A percentile compares a stretch with the other conserved stretches of the same genome.
phyloP scores from a whole-genome alignment of 2,113 vertebrate genomes.

The Xyliphius kryptos region DNA sequence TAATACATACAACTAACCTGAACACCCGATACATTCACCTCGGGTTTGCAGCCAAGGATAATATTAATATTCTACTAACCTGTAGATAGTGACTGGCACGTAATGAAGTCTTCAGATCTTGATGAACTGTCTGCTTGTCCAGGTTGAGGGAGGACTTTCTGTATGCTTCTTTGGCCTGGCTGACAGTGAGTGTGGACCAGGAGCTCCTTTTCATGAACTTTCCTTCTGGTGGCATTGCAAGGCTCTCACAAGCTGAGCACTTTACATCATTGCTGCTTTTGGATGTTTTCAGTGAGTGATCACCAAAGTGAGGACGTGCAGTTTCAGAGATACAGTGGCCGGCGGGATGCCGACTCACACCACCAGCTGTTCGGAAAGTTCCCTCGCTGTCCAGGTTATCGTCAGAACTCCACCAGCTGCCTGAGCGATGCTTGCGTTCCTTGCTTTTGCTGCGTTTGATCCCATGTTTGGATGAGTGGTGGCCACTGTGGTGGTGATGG shows the following conservation, averaged over 20 bases:
- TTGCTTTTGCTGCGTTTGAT: conserved; percentile 92
- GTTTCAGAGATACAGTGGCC: conserved; percentile 84
- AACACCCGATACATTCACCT: too few relatives aligned
- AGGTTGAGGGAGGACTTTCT: conserved; percentile 94
- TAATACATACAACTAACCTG: too few relatives aligned
- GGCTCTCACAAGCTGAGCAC: conserved; percentile 88
- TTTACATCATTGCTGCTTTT: conserved; percentile 97
- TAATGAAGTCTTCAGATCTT: conserved; percentile 79
- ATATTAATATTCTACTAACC: conserved; percentile 73
- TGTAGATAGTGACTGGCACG: conserved; percentile 92
- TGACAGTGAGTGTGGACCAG: conserved; percentile 97
- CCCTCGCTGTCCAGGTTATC: conserved; percentile 97
- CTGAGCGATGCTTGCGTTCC: conserved; percentile 79
- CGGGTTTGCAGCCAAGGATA: too few relatives aligned
- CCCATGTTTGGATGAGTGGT: conserved; percentile 78
- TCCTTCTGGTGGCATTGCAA: conserved; percentile 82
- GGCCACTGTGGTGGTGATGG: conserved; percentile 69
- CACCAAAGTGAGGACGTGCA: conserved; percentile 82
- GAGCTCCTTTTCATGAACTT: conserved; percentile 97
- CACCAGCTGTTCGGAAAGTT: conserved; percentile 87
- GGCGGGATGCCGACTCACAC: conserved; percentile 75
- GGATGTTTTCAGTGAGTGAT: conserved; percentile 88
- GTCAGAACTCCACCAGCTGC: conserved; percentile 97
- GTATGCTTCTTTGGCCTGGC: conserved; percentile 97
- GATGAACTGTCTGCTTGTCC: conserved; percentile 89